These are phyloP conservation scores for Macquaria australasica DNA, from an alignment of 2,113 vertebrate species.

Conservation along the genomic window DNA sequence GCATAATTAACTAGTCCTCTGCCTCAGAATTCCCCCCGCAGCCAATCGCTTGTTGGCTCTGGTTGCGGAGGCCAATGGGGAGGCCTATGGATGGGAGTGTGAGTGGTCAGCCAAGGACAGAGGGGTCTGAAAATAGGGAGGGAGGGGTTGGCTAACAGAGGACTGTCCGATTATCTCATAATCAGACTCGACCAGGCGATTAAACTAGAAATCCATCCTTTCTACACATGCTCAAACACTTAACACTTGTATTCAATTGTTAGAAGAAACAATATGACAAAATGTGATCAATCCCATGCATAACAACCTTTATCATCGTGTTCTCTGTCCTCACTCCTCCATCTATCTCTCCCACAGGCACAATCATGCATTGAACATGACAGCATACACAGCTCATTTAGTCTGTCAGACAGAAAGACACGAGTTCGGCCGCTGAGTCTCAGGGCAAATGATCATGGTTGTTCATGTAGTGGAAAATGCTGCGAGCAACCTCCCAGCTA, in stretches of 20 bases:
- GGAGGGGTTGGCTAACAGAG: background rate
- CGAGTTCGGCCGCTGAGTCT: background rate
- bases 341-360: background rate
- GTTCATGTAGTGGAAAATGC: conserved; percentile 37
- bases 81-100: background rate
- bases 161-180: conserved; percentile 41
- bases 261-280: background rate
- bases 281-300: background rate
- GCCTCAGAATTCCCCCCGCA: conserved; percentile 50
- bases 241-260: background rate
- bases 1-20: conserved; percentile 74
- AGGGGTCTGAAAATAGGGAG: background rate
- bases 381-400: background rate
- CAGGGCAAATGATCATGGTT: conserved; percentile 2
- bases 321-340: background rate
- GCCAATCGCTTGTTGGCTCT: conserved; percentile 39
- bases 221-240: conserved; percentile 3
- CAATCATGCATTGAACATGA: background rate
- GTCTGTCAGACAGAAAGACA: background rate
- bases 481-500: conserved; percentile 12
- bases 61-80: conserved; percentile 31
- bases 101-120: conserved; percentile 33
- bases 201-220: conserved; percentile 42
- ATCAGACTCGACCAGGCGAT: conserved; percentile 46
- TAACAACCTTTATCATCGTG: background rate